These are phyloP conservation scores for Anastrepha ludens DNA, from an alignment of 1,140 invertebrate genomes.

Conservation along the genomic window DNA sequence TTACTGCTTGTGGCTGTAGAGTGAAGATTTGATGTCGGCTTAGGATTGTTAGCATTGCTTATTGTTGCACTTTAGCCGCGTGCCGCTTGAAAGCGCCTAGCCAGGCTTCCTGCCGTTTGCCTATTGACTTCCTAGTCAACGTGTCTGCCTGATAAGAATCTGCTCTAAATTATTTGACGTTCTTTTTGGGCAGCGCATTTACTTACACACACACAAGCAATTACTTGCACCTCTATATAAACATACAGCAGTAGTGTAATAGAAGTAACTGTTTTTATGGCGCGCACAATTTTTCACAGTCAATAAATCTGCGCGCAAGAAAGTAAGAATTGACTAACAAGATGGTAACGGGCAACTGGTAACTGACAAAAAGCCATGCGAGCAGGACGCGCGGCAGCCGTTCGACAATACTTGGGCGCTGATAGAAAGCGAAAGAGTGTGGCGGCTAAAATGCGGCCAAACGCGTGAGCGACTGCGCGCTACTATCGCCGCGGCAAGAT, in stretches of 20 bases:
- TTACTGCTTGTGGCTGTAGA: background rate
- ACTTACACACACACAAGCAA: background rate
- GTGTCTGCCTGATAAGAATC: conserved; percentile 50
- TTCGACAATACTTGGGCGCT: conserved; percentile 3
- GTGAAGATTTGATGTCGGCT: background rate
- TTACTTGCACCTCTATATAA: background rate
- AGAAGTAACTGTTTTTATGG: conserved; percentile 5
- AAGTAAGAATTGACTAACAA: conserved; percentile 43
- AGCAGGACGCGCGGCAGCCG: background rate
- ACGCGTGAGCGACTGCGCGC: conserved; percentile 42
- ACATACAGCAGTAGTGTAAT: background rate
- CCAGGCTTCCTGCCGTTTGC: conserved; percentile 30
- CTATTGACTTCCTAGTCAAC: conserved; percentile 36
- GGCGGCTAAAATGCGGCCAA: conserved; percentile 15
- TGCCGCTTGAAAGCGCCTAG: conserved; percentile 9
- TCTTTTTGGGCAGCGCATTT: background rate
- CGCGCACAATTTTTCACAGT: conserved; percentile 7
- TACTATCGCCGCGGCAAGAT: conserved; percentile 10
- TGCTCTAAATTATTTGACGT: conserved; percentile 44
- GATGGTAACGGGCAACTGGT: background rate
- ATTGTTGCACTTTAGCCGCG: background rate
- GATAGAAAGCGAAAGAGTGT: conserved; percentile 43
- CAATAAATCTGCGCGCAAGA: conserved; percentile 26
- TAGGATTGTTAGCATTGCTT: too few species aligned
- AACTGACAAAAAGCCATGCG: too few species aligned